A percentile compares a stretch with the other conserved stretches of the same genome.
These are phyloP conservation scores for Papilio polytes DNA, from an alignment of 1,140 invertebrate species.

Conservation along the genomic window DNA sequence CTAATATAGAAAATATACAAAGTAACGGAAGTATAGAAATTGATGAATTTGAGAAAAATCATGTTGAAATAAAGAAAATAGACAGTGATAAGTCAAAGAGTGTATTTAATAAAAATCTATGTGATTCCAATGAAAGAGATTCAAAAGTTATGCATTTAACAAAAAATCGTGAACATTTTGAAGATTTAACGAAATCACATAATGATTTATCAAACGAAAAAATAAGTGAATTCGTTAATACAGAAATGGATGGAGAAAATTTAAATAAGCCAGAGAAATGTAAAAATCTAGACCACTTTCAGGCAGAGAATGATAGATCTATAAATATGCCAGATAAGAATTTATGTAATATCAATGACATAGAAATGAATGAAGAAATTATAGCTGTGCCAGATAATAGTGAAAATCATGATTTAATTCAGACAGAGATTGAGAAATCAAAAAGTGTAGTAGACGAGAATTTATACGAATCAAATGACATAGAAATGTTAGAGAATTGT, in stretches of 20 bases:
- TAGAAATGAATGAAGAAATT: constrained; percentile 12
- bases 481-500: neutral
- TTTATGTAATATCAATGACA: neutral
- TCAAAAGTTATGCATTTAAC: too few relatives aligned
- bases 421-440: neutral
- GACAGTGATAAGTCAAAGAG: neutral
- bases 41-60: neutral
- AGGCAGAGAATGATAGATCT: neutral
- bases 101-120: neutral
- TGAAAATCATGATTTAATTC: constrained; percentile 11
- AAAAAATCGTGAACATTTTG: too few relatives aligned
- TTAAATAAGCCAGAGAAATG: neutral
- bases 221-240: too few relatives aligned
- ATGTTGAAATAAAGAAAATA: neutral
- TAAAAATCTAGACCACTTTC: neutral
- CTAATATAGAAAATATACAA: neutral
- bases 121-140: neutral
- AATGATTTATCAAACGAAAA: too few relatives aligned
- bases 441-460: neutral
- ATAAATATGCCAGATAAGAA: neutral
- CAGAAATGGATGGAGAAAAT: neutral
- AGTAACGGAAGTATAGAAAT: neutral
- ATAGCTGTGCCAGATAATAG: constrained; percentile 8
- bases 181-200: too few relatives aligned
- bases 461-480: neutral